These are phyloP conservation scores for Alauda arvensis DNA, from an alignment of 2,797 vertebrate genomes.

Conservation along the genomic window DNA sequence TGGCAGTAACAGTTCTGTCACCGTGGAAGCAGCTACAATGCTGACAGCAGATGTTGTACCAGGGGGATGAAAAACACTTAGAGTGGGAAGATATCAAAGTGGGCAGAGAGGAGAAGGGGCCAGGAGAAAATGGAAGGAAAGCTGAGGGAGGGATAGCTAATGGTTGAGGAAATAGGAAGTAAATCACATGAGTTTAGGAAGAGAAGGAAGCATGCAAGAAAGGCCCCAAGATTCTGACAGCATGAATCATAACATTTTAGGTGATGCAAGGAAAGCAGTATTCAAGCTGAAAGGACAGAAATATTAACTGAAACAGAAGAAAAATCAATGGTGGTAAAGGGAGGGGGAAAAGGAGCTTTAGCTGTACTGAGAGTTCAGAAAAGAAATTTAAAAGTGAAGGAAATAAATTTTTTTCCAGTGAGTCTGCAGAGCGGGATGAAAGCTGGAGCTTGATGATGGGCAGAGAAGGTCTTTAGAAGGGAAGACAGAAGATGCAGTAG, in stretches of 20 bases:
- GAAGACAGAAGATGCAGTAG: neutral
- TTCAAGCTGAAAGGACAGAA: neutral
- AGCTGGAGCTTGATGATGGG: neutral
- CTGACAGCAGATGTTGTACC: neutral
- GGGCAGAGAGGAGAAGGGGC: neutral
- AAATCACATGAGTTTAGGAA: neutral
- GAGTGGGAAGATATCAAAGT: neutral
- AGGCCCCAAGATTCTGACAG: neutral
- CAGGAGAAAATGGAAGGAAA: neutral
- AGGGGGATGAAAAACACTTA: neutral
- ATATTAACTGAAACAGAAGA: neutral
- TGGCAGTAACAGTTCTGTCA: neutral
- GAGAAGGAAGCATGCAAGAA: neutral
- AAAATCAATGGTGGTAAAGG: neutral
- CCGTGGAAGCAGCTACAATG: fast-evolving
- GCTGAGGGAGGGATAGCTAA: neutral
- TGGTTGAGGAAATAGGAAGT: neutral
- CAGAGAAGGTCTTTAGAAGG: neutral
- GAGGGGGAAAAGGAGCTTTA: neutral
- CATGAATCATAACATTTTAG: neutral
- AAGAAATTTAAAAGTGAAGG: neutral
- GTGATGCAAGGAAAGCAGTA: neutral
- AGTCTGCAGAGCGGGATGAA: neutral
- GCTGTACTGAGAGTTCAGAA: neutral
- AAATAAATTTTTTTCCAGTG: neutral